A percentile compares a stretch with the other conserved stretches of the same genome.
phyloP scores from a whole-genome alignment of 2,113 vertebrate genomes.

The Bostrychus sinensis region DNA sequence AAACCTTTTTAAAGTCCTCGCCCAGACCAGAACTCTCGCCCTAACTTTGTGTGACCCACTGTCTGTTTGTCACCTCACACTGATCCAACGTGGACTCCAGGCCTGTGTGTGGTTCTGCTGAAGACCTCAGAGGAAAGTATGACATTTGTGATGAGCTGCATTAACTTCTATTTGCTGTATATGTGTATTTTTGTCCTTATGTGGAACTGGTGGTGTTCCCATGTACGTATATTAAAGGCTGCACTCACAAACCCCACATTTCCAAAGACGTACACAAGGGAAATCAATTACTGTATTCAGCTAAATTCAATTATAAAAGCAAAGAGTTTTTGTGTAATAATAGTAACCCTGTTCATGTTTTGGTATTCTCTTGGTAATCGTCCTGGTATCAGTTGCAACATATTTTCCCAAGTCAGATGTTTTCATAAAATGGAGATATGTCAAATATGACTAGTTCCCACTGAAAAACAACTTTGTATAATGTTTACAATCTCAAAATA shows the following conservation, averaged over 20 bases:
- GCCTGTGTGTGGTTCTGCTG: conserved; percentile 17
- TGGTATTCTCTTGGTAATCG: neutral
- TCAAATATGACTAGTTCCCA: no score
- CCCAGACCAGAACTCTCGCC: conserved; percentile 56
- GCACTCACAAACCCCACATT: conserved; percentile 3
- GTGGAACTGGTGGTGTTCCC: conserved; percentile 6
- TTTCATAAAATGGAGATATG: no score
- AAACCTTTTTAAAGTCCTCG: conserved; percentile 41
- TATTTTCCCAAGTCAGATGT: no score
- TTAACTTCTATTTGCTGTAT: conserved; percentile 21
- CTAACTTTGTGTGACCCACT: conserved; percentile 21
- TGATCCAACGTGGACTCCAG: conserved; percentile 18
- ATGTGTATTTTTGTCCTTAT: conserved; percentile 8
- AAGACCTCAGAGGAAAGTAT: conserved; percentile 33
- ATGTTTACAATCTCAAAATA: no score
- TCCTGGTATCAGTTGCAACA: neutral
- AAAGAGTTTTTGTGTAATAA: neutral
- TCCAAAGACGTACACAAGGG: conserved; percentile 6
- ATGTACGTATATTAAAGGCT: neutral
- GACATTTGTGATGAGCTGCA: conserved; percentile 14
- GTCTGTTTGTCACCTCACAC: conserved; percentile 24
- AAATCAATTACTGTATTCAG: neutral
- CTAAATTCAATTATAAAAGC: neutral
- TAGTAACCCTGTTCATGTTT: neutral
- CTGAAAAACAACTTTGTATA: no score